Evolutionary conservation across 2,113 vertebrate genomes (phyloP), one percentile per base, ranked within the genome.

Genomic region (Anolis carolinensis): DNA sequence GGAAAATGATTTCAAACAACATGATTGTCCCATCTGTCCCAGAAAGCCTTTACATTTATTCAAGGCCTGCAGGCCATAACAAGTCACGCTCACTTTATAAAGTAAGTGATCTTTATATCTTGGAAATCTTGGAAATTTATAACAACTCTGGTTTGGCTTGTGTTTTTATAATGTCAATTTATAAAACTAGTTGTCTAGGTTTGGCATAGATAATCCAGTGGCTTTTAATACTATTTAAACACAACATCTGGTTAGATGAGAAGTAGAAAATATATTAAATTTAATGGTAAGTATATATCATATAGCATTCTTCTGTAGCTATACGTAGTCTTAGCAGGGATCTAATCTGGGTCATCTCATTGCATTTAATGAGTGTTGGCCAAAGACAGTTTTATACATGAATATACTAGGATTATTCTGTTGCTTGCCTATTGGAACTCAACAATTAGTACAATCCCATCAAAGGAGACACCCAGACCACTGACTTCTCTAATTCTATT

Each of bases 1-100:
- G 84, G 52, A 84, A 92, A 91, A 68, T 83, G 65, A 81, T 90
- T 91, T 90, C 89, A 79, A 89, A 87, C 63, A 90, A 85, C 77
- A 79, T 65, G 50, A 85, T 86, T 74, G 76, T 89, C 79, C 75
- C 81, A 70, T 88, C 34, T 81, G 72, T 87, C 78, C 93, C 79
- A 82, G 39, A 86, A 92, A 86, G 87, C 10, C 52, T 89, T 0
- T 87, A 3, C 18, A 78, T 67, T 90, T 81, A 86, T 81, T 65
- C 62, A 75, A 87, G 52, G 70, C 32, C 65, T 48, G 67, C 23
- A 30, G 81, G 81, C 63, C 3, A 18, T 39, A 75, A 52, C 55
- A 30, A 85, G 62, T 81, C 78, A 55, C 44, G 77, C 77, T 85
- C 36, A 39, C 65, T 81, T 73, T 44, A 78, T 88, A 34, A 62